phyloP scores from a whole-genome alignment of 2,113 vertebrate genomes.

The Parotia lawesii region DNA sequence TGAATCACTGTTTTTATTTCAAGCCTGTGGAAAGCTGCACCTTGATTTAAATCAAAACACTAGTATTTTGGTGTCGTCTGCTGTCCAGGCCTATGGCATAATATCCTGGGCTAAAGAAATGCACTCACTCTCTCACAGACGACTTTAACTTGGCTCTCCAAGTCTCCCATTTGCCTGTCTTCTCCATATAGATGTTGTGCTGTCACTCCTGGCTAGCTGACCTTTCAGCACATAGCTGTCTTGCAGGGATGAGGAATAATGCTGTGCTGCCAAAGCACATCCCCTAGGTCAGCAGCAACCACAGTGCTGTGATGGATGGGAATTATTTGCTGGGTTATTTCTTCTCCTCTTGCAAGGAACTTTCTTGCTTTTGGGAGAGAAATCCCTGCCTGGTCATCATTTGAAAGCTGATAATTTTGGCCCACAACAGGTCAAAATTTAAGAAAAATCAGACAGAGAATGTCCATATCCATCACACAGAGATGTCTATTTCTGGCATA shows the following conservation, averaged over 20 bases:
- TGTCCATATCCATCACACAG: neutral
- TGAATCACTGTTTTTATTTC: neutral
- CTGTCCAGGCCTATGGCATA: neutral
- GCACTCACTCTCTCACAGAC: rapidly evolving
- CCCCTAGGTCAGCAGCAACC: neutral
- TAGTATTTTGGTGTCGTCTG: neutral
- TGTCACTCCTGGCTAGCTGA: neutral
- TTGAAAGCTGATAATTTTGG: neutral
- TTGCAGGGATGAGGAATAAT: neutral
- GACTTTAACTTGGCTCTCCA: neutral
- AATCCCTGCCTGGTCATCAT: neutral
- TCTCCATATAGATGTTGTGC: neutral
- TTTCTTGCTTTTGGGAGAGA: neutral
- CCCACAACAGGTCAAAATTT: rapidly evolving
- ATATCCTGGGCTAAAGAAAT: neutral
- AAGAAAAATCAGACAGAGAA: neutral
- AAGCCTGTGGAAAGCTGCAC: neutral
- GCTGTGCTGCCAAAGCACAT: neutral
- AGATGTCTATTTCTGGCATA: neutral
- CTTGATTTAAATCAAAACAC: neutral
- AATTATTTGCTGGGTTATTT: neutral
- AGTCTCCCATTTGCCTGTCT: neutral
- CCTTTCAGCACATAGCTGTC: neutral
- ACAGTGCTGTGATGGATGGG: neutral
- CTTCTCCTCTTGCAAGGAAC: neutral